These are phyloP conservation scores for Lophotriccus pileatus DNA, from an alignment of 2,797 vertebrate genomes.

Conservation along the genomic window DNA sequence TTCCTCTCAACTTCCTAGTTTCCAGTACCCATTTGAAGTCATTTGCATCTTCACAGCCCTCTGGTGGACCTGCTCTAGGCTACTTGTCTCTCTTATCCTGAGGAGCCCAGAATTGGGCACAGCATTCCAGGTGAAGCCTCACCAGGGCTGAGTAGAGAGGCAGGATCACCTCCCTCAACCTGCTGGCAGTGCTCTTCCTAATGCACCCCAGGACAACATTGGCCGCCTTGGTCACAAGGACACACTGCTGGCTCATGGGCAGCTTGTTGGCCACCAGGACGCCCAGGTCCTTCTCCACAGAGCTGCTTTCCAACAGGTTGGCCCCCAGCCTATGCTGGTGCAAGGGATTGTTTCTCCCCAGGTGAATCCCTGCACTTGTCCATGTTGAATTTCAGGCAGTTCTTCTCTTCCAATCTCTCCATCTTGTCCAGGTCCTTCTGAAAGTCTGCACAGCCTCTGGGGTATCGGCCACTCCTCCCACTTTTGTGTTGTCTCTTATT, in stretches of 20 bases:
- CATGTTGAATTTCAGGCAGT: neutral
- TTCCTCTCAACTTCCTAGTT: neutral
- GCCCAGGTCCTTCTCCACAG: neutral
- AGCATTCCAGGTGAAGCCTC: neutral
- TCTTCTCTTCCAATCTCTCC: neutral
- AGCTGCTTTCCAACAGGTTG: neutral
- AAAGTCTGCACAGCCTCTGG: fast-evolving
- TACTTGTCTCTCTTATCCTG: neutral
- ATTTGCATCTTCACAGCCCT: neutral
- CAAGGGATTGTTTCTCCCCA: neutral
- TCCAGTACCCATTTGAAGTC: neutral
- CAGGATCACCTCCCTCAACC: neutral
- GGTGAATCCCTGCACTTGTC: neutral
- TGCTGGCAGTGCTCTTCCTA: neutral
- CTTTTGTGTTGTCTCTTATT: neutral
- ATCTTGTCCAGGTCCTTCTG: fast-evolving
- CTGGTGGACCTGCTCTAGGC: fast-evolving
- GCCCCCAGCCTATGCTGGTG: neutral
- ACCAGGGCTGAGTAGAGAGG: neutral
- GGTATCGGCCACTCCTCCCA: fast-evolving
- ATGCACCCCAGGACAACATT: neutral
- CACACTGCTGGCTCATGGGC: neutral
- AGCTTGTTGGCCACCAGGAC: neutral
- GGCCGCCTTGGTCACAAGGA: neutral
- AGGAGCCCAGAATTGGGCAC: neutral